These are phyloP conservation scores for Serilophus lunatus DNA, from an alignment of 2,113 vertebrate species.

Conservation along the genomic window DNA sequence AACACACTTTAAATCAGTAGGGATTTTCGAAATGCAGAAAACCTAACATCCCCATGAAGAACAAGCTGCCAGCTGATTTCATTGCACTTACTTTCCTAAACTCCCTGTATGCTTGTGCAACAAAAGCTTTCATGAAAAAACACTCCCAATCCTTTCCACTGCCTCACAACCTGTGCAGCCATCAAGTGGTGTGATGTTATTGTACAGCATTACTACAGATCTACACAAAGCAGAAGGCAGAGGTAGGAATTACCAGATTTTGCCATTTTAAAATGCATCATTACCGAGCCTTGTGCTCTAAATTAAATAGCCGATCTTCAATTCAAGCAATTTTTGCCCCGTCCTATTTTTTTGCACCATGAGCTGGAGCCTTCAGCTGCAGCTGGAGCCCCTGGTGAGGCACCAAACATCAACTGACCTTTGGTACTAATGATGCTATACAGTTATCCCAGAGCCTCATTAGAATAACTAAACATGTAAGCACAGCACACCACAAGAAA, in stretches of 20 bases:
- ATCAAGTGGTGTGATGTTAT: accelerated
- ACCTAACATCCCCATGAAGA: background rate
- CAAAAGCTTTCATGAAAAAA: background rate
- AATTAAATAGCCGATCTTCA: background rate
- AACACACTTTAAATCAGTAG: background rate
- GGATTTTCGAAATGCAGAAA: background rate
- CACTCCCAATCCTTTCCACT: background rate
- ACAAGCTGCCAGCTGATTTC: background rate
- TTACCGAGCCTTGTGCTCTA: background rate
- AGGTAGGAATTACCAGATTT: background rate
- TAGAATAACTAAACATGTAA: background rate
- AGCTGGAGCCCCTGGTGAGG: background rate
- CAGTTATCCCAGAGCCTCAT: background rate
- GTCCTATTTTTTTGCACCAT: background rate
- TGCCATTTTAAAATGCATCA: background rate
- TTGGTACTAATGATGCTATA: background rate
- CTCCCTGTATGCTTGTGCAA: background rate
- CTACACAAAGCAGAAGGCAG: background rate
- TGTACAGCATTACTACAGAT: background rate
- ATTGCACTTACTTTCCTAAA: background rate
- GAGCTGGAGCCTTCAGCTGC: background rate
- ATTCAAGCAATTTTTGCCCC: background rate
- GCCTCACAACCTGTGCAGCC: background rate
- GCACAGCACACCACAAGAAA: background rate
- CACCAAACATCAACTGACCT: background rate